Base-by-base conservation (phyloP, 2,888 invertebrate genomes). In the Sphaerophoria taeniata region DNA sequence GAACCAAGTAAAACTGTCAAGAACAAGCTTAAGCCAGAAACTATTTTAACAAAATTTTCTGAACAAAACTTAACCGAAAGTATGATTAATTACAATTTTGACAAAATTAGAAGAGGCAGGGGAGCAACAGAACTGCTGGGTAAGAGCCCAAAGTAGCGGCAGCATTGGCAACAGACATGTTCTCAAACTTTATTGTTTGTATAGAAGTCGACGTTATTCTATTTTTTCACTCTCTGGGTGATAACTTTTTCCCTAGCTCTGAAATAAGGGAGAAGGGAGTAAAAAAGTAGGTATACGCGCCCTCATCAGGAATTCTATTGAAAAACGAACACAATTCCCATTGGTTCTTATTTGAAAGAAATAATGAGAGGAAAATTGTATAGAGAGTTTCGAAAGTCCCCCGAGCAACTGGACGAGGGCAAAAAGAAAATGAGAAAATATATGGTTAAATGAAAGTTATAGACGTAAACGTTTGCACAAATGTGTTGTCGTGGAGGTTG, bases 1-100 rank as follows among this genome's bases (percentile, higher is more conserved):
- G n/a, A n/a, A 43, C 5, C 39, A 6, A 67, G 51, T 53, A 72
- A 83, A 80, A 80, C 79, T 69, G 79, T 75, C 75, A 75, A 49
- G 75, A 53, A 45, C 71, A 84, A 84, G 67, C 72, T 76, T 72
- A 56, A 61, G 65, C 67, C 53, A 71, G n/a, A 71, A 84, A 82
- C 76, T 71, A 60, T 60, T 31, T 75, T 71, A 80, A 80, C 69
- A 63, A 49, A 80, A 80, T n/a, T 84, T 84, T 69, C 45, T 67
- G 24, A 84, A 71, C 71, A 55, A 71, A 79, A 84, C 84, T 84
- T 72, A 84, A 69, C 73, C 53, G 67, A 75, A 84, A 84, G 80
- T 84, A 84, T 84, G 84, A 84, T 80, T 84, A 80, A 84, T 84
- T 84, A 84, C 80, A 72, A 67, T 67, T 84, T 80, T 72, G 80